Evolutionary conservation across 1,140 invertebrate genomes (phyloP).

Genomic region (Medauroidea extradentata): DNA sequence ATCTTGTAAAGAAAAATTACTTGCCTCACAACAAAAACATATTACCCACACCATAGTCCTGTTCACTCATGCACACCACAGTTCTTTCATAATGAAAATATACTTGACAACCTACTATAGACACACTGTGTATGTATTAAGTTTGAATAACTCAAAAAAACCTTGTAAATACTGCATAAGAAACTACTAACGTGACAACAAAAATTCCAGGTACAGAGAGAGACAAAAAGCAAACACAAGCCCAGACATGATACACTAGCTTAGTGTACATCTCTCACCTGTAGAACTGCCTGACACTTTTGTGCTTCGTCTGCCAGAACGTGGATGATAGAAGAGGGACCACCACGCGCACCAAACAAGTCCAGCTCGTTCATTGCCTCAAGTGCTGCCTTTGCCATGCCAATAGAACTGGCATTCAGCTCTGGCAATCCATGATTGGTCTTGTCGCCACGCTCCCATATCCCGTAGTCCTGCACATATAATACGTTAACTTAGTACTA

Average conservation of each 20-base stretch:
- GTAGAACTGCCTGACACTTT: constrained; percentile 96
- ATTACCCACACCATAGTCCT: no score
- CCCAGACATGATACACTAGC: not conserved
- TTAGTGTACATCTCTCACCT: constrained; percentile 45
- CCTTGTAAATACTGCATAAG: no score
- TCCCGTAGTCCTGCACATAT: constrained; percentile 82
- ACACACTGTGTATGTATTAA: no score
- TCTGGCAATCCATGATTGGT: constrained; percentile 98
- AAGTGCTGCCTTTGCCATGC: constrained; percentile 93
- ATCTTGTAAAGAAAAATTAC: no score
- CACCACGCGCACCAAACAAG: constrained; percentile 94
- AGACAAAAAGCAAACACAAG: constrained; percentile 3
- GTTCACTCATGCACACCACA: no score
- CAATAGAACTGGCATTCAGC: constrained; percentile 97
- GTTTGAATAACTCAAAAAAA: constrained; percentile 3
- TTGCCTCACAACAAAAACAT: no score
- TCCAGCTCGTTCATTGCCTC: constrained; percentile 99
- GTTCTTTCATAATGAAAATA: no score
- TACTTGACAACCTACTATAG: no score
- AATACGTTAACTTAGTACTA: no score
- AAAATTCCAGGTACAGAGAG: no score
- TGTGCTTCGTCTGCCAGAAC: constrained; percentile 97
- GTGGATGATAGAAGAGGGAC: constrained; percentile 94
- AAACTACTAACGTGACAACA: no score
- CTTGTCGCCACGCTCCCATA: constrained; percentile 99